phyloP scores from a whole-genome alignment of 2,888 invertebrate genomes.

The Mesochorus sp. region DNA sequence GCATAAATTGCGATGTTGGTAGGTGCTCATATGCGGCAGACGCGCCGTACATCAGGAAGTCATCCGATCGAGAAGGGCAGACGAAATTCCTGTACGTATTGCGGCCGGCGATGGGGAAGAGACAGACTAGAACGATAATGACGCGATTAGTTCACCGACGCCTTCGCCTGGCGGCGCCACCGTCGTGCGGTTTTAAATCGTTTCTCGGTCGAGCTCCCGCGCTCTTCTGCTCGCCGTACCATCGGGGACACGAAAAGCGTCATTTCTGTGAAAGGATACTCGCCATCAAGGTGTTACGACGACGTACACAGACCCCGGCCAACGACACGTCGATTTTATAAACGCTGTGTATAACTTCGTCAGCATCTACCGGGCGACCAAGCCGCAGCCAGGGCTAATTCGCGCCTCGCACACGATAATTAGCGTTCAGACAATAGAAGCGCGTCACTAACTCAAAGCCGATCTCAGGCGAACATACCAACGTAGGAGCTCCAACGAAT shows the following conservation, averaged over 20 bases:
- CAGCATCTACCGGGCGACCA: conserved; percentile 30
- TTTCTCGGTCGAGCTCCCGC: conserved; percentile 1
- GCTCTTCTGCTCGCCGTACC: conserved; percentile 70
- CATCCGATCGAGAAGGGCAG: conserved; percentile 63
- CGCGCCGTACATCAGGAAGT: conserved; percentile 73
- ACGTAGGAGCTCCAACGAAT: conserved; percentile 71
- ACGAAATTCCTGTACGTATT: conserved; percentile 45
- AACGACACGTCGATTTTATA: conserved; percentile 14
- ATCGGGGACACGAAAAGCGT: conserved; percentile 72
- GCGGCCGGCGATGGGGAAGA: background rate
- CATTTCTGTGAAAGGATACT: conserved; percentile 71
- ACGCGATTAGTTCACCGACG: background rate
- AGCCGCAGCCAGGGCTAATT: conserved; percentile 69
- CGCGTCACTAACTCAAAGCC: conserved; percentile 75
- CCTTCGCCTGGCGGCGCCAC: conserved; percentile 1
- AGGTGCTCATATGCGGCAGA: conserved; percentile 79
- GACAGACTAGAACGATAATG: background rate
- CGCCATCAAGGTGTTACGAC: conserved; percentile 56
- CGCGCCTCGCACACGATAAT: conserved; percentile 74
- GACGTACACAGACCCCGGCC: conserved; percentile 44
- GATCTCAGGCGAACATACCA: conserved; percentile 73
- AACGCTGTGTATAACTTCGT: conserved; percentile 12
- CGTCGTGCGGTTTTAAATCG: background rate
- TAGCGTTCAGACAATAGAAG: conserved; percentile 78
- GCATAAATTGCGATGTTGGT: conserved; percentile 65